Evolutionary conservation across 2,113 vertebrate genomes (phyloP).

Genomic region (Australoheros scitulus): DNA sequence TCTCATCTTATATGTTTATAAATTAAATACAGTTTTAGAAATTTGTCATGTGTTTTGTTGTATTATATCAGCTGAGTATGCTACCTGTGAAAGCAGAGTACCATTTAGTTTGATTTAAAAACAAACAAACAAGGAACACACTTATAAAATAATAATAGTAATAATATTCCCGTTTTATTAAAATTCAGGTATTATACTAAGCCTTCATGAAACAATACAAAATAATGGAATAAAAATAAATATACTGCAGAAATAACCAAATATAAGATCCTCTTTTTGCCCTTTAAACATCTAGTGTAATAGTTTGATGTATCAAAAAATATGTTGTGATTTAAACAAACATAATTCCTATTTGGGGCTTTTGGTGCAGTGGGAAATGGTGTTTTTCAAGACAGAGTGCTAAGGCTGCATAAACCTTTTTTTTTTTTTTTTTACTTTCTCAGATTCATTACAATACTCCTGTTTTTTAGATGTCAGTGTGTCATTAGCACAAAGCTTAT

Average conservation of each 20-base stretch:
- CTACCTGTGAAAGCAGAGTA: not conserved
- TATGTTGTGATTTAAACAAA: not conserved
- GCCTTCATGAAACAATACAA: not conserved
- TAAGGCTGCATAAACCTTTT: not conserved
- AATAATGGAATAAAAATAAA: not conserved
- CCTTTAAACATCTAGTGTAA: not conserved
- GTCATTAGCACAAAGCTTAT: not conserved
- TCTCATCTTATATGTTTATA: not conserved
- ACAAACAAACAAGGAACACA: not conserved
- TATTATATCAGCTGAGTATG: not conserved
- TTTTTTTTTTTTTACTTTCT: constrained; percentile 3
- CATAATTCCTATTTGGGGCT: not conserved
- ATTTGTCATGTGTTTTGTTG: not conserved
- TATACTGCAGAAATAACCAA: not conserved
- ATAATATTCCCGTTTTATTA: not conserved
- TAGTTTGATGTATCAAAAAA: not conserved
- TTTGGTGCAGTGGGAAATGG: not conserved
- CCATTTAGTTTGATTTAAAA: no score
- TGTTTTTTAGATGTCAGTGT: not conserved
- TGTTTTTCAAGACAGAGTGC: not conserved
- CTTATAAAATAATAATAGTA: no score
- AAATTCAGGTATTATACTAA: not conserved
- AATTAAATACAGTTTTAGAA: not conserved
- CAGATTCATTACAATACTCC: not conserved
- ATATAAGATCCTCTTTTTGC: no score